Base-by-base conservation (phyloP, 1,140 invertebrate genomes). In the Penaeus japonicus region DNA sequence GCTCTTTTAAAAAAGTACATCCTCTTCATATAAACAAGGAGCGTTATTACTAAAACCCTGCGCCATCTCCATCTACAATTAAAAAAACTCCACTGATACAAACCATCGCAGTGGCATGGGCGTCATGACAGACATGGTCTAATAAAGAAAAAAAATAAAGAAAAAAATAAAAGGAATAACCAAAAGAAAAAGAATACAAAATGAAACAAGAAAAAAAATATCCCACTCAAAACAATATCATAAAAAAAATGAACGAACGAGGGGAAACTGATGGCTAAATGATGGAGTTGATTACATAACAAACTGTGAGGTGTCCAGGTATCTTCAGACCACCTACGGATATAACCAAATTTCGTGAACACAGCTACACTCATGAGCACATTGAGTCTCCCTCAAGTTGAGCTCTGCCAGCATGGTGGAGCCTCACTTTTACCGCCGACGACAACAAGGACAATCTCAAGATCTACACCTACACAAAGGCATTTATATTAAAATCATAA, bases 281-380 rank as follows among this genome's bases (percentile, higher is more conserved):
- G 47, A 47, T 47, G 47, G 47, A 47, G 47, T 47, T 47, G 47
- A 47, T 47, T 47, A 47, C 47, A 47, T 47, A 47, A 47, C 47
- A 47, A 47, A 47, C 47, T 47, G 47, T 47, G 24, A 59, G 57
- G 22, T 83, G 81, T 32, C 35, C n/a, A 83, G 54, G 35, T 35
- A 55, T 35, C 59, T 59, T 24, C 39, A 80, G 59, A 35, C 35
- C 81, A 83, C 81, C 81, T n/a, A 83, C 5, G 35, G 65, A 39
- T 20, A 47, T 47, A 83, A 83, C 59, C 57, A 83, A 62, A 83
- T 59, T 83, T 65, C 39, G 81, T 47, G 59, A 83, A 83, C 53
- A 83, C 81, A 65, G 81, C 81, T 83, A 83, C 55, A 82, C 81
- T 83, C 57, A 83, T 83, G 81, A 83, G 81, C 81, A 83, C 81